These are phyloP conservation scores for Andrena bicolor DNA, from an alignment of 2,888 invertebrate species.

Conservation along the genomic window DNA sequence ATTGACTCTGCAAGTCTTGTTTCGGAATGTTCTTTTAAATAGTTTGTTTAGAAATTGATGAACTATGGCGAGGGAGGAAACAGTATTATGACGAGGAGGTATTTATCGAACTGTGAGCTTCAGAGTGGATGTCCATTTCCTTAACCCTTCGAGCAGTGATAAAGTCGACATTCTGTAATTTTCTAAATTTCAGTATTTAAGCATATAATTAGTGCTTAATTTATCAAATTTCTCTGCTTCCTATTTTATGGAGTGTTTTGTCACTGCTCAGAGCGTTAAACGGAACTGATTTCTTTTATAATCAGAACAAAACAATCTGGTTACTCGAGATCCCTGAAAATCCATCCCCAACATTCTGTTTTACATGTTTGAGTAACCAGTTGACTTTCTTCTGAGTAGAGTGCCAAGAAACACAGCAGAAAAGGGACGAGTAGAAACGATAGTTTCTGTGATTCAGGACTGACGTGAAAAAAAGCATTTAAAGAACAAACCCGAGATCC, in stretches of 20 bases:
- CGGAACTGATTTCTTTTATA: not conserved
- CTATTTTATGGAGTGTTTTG: too few relatives aligned
- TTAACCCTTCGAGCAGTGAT: not conserved
- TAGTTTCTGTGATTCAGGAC: not conserved
- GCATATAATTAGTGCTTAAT: too few relatives aligned
- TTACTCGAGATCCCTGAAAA: not conserved
- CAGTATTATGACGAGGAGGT: not conserved
- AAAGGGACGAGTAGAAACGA: not conserved
- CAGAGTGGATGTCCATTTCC: not conserved
- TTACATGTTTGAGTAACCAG: not conserved
- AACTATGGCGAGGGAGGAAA: not conserved
- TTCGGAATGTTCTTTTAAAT: not conserved
- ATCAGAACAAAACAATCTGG: not conserved
- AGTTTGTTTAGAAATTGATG: not conserved
- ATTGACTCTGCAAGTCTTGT: not conserved
- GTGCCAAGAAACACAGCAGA: not conserved
- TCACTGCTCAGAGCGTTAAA: not conserved
- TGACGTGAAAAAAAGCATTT: slow-evolving; percentile 5
- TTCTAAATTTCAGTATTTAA: too few relatives aligned
- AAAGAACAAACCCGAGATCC: not conserved
- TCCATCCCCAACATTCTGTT: not conserved
- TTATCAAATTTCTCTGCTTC: too few relatives aligned
- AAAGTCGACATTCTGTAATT: too few relatives aligned
- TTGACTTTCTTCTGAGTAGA: not conserved
- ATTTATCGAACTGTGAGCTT: not conserved